Evolutionary conservation across 2,113 vertebrate genomes (phyloP).

Genomic region (Eonycteris spelaea): DNA sequence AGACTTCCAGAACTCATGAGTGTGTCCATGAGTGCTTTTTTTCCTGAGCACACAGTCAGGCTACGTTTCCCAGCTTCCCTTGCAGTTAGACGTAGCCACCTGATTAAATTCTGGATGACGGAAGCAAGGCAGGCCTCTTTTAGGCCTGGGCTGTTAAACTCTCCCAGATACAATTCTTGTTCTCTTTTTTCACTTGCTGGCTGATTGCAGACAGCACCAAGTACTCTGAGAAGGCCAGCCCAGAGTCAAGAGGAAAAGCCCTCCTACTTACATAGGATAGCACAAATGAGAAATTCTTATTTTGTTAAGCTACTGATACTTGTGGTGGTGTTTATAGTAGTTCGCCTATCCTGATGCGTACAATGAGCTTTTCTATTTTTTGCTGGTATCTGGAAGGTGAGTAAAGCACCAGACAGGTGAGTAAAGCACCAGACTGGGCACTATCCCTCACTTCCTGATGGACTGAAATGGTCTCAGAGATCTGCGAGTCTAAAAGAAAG

Average conservation of each 20-base stretch:
- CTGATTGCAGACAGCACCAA: background rate
- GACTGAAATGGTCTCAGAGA: background rate
- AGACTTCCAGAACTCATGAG: background rate
- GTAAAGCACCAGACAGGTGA: background rate
- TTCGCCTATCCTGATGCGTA: background rate
- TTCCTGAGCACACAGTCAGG: background rate
- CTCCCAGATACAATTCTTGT: background rate
- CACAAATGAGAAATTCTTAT: background rate
- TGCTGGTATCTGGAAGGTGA: background rate
- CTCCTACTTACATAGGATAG: background rate
- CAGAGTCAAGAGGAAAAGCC: background rate
- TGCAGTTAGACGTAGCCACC: background rate
- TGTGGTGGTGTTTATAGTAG: background rate
- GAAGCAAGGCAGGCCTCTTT: background rate
- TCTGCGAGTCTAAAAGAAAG: background rate
- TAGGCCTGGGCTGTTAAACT: background rate
- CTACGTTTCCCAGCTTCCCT: background rate
- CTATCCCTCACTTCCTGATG: background rate
- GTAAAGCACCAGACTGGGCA: background rate
- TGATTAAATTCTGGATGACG: background rate
- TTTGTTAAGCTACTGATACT: background rate
- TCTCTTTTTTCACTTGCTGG: background rate
- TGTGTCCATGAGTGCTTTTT: background rate
- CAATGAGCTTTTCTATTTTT: background rate
- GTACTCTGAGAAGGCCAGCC: background rate